A percentile compares a stretch with the other conserved stretches of the same genome.
phyloP scores from a whole-genome alignment of 2,888 invertebrate genomes.

The Apodemia mormo region DNA sequence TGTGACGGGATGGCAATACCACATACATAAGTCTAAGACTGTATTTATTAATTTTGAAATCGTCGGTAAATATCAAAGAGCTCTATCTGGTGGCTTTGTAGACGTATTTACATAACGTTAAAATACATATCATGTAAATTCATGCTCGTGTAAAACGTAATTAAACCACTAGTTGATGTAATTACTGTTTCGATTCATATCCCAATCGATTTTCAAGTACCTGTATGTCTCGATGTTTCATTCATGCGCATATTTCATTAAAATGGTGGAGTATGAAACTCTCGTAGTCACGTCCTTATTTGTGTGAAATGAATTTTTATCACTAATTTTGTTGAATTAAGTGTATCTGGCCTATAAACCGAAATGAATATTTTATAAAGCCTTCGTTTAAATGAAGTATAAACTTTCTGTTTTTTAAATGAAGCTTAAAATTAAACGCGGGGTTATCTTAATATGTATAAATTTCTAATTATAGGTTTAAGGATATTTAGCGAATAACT shows the following conservation, averaged over 20 bases:
- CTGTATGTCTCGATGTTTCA: background rate
- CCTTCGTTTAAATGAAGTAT: no score
- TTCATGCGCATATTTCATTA: slow-evolving; percentile 3
- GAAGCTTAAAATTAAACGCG: no score
- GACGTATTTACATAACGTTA: background rate
- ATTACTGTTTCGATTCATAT: slow-evolving; percentile 5
- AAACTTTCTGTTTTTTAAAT: no score
- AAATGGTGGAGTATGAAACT: background rate
- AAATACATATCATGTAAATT: slow-evolving; percentile 7
- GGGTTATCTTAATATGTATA: no score
- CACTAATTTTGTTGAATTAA: background rate
- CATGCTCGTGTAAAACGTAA: slow-evolving; percentile 1
- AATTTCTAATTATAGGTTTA: no score
- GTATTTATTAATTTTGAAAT: background rate
- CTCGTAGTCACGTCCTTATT: background rate
- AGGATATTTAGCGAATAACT: no score
- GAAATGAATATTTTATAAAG: background rate
- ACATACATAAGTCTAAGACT: background rate
- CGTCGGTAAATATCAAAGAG: background rate
- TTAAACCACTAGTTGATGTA: slow-evolving; percentile 3
- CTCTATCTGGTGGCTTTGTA: background rate
- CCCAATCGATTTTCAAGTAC: slow-evolving; percentile 2
- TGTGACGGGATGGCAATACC: no score
- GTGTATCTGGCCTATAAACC: background rate
- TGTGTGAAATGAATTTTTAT: slow-evolving; percentile 3